A percentile compares a stretch with the other conserved stretches of the same genome.
Evolutionary conservation across 1,140 invertebrate genomes (phyloP).

Genomic region (Probaryconus sp.): DNA sequence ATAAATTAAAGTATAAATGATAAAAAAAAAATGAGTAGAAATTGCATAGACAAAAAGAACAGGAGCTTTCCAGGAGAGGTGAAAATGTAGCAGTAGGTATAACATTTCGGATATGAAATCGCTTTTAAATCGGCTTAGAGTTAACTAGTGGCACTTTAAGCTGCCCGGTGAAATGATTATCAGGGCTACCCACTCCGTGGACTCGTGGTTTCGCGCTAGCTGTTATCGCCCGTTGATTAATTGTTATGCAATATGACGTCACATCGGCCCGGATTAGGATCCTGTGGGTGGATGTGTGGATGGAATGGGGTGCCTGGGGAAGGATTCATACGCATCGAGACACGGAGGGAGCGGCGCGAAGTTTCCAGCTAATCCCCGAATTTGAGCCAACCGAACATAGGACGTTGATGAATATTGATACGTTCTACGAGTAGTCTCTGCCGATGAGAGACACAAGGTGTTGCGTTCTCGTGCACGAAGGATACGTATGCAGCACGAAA

Average conservation of each 20-base stretch:
- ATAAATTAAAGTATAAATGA: conserved; percentile 40
- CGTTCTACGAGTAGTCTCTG: conserved; percentile 47
- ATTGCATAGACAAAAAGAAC: conserved; percentile 50
- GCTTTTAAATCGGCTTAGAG: conserved; percentile 79
- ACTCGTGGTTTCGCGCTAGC: conserved; percentile 69
- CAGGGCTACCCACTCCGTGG: conserved; percentile 76
- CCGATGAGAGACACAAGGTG: conserved; percentile 69
- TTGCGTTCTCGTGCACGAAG: conserved; percentile 51
- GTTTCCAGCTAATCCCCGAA: conserved; percentile 77
- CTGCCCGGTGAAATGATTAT: conserved; percentile 79
- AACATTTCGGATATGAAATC: conserved; percentile 78
- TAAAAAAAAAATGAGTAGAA: conserved; percentile 52
- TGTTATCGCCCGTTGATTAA: conserved; percentile 79
- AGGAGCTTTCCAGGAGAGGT: conserved; percentile 41
- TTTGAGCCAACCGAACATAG: conserved; percentile 78
- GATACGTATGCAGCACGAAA: conserved; percentile 55
- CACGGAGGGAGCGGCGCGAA: conserved; percentile 69
- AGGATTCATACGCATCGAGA: conserved; percentile 58
- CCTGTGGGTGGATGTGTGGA: conserved; percentile 59
- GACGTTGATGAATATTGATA: conserved; percentile 79
- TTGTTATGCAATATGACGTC: conserved; percentile 80
- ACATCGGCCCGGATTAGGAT: conserved; percentile 75
- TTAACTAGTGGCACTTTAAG: conserved; percentile 80
- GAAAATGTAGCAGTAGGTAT: conserved; percentile 69
- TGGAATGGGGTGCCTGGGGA: conserved; percentile 49